phyloP scores from a whole-genome alignment of 2,797 vertebrate species.

The Gorsachius magnificus region DNA sequence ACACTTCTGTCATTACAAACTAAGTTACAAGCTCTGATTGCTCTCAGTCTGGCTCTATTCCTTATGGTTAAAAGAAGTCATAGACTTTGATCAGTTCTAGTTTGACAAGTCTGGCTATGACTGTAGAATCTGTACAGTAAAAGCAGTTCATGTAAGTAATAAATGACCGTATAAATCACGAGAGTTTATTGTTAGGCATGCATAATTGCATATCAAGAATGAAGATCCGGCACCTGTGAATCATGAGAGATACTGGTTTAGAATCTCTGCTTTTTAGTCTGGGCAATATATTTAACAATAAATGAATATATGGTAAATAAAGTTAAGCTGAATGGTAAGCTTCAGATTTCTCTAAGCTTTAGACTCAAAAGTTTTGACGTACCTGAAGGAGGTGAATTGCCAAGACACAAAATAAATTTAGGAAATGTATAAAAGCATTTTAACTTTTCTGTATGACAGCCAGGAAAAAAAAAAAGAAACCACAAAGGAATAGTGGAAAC shows the following conservation, averaged over 20 bases:
- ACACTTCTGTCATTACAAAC: neutral
- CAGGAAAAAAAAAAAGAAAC: neutral
- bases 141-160: neutral
- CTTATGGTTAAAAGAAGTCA: neutral
- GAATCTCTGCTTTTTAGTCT: neutral
- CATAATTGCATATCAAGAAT: neutral
- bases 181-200: neutral
- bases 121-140: slow-evolving; percentile 17
- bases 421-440: neutral
- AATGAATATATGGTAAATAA: neutral
- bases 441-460: neutral
- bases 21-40: neutral
- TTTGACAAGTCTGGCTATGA: neutral
- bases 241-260: neutral
- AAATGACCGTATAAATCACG: neutral
- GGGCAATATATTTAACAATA: neutral
- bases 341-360: neutral
- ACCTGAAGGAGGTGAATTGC: neutral
- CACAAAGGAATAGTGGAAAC: neutral
- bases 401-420: neutral
- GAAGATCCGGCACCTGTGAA: neutral
- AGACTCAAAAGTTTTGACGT: neutral
- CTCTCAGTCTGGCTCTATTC: neutral
- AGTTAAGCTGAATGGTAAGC: neutral
- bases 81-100: neutral